These are phyloP conservation scores for Tetragonula carbonaria DNA, from an alignment of 2,888 invertebrate genomes.

Conservation along the genomic window DNA sequence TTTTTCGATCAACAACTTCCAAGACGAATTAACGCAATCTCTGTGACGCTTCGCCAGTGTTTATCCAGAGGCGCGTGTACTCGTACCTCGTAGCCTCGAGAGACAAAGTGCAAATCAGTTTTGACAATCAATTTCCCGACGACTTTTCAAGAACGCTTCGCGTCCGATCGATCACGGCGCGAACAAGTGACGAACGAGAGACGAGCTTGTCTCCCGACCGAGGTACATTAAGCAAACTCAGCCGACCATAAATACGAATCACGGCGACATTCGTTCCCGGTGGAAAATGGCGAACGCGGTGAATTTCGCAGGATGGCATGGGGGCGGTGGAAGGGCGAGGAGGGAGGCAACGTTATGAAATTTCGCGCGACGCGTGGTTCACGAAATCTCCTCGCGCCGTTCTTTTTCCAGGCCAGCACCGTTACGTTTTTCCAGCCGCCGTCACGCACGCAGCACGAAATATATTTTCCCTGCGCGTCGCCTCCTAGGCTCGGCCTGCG, in stretches of 20 bases:
- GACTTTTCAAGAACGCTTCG: conserved; percentile 1
- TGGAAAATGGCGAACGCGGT: conserved; percentile 33
- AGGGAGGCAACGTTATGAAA: conserved; percentile 52
- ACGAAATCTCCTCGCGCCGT: conserved; percentile 18
- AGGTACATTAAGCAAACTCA: conserved; percentile 26
- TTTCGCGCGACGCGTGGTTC: conserved; percentile 48
- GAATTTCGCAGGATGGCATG: conserved; percentile 37
- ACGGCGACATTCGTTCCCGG: conserved; percentile 35
- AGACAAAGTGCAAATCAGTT: background rate
- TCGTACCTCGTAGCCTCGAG: too few relatives aligned
- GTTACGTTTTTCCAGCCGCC: background rate
- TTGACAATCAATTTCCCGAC: background rate
- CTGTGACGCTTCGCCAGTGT: conserved; percentile 9
- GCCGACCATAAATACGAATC: conserved; percentile 39
- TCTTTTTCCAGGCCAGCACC: conserved; percentile 25
- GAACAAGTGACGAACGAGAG: background rate
- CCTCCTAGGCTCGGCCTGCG: background rate
- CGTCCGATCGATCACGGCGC: conserved; percentile 11
- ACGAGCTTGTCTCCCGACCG: background rate
- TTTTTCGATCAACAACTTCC: conserved; percentile 28
- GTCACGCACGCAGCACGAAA: background rate
- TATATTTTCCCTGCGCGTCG: conserved; percentile 15
- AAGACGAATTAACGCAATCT: background rate
- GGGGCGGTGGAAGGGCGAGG: too few relatives aligned
- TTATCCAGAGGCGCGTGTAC: too few relatives aligned